phyloP scores from a whole-genome alignment of 2,113 vertebrate genomes.

The Isichthys henryi region DNA sequence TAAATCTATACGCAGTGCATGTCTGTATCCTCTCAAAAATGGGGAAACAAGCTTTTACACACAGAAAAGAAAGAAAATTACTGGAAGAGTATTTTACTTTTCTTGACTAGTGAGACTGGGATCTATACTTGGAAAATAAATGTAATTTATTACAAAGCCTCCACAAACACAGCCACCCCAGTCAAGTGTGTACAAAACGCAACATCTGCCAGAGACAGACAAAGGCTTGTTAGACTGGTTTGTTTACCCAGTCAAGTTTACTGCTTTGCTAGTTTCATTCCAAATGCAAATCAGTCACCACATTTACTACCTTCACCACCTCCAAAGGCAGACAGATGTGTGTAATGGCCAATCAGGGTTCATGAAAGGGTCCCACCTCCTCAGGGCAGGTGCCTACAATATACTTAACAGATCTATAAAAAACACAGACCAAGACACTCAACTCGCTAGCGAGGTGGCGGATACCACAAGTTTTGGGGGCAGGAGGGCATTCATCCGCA shows the following conservation, averaged over 20 bases:
- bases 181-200: background rate
- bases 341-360: background rate
- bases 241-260: background rate
- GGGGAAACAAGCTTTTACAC: background rate
- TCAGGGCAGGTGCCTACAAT: background rate
- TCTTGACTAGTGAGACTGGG: background rate
- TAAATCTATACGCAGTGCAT: background rate
- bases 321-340: background rate
- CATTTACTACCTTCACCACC: background rate
- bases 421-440: background rate
- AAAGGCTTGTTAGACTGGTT: background rate
- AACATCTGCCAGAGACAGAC: background rate
- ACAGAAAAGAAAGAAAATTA: background rate
- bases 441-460: background rate
- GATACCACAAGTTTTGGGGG: background rate
- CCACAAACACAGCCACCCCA: background rate
- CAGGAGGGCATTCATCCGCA: background rate
- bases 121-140: background rate
- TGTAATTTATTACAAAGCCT: background rate
- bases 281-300: background rate
- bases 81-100: background rate
- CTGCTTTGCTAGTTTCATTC: background rate
- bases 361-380: background rate
- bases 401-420: background rate
- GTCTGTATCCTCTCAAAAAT: background rate